phyloP scores from a whole-genome alignment of 2,888 invertebrate genomes.

The Acanthoscelides obtectus region DNA sequence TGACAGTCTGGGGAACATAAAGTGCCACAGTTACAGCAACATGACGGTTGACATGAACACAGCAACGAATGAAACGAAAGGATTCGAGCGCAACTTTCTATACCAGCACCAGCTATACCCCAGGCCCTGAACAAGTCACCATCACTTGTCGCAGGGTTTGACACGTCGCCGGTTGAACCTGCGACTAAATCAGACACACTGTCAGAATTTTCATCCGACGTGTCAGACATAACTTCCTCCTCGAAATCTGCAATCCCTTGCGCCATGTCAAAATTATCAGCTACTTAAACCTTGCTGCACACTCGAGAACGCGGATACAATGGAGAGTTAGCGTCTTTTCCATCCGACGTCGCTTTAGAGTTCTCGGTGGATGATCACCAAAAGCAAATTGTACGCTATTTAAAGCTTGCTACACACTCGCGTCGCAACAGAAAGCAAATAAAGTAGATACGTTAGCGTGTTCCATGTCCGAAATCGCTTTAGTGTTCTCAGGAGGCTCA shows the following conservation, averaged over 20 bases:
- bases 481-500: too few relatives aligned
- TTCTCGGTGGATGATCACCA: too few relatives aligned
- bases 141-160: conserved; percentile 13
- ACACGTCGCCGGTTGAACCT: conserved; percentile 27
- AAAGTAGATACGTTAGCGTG: too few relatives aligned
- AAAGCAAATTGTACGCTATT: too few relatives aligned
- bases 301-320: too few relatives aligned
- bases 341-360: too few relatives aligned
- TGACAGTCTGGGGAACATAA: conserved; percentile 61
- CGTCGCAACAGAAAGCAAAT: too few relatives aligned
- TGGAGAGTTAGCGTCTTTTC: too few relatives aligned
- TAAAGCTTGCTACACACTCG: too few relatives aligned
- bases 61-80: conserved; percentile 48
- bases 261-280: too few relatives aligned
- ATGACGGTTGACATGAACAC: conserved; percentile 49
- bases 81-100: conserved; percentile 45
- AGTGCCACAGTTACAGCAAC: conserved; percentile 60
- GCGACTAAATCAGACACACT: background rate
- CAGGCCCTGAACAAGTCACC: conserved; percentile 26
- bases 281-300: too few relatives aligned
- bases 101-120: conserved; percentile 28
- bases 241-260: background rate
- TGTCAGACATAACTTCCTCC: background rate
- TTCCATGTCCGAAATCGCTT: too few relatives aligned
- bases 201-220: background rate